Evolutionary conservation across 1,140 invertebrate species (phyloP).

Genomic region (Atta cephalotes): DNA sequence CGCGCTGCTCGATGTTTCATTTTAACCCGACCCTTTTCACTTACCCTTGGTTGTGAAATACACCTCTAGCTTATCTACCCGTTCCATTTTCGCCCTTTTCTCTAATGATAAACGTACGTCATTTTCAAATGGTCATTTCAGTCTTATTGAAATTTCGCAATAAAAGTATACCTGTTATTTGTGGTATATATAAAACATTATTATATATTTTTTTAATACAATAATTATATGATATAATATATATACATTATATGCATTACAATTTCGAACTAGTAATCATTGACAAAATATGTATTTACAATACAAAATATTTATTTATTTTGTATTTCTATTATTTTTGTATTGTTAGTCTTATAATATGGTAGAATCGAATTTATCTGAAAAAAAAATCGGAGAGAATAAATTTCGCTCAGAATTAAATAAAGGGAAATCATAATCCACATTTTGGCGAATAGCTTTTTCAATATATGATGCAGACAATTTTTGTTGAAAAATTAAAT

Average conservation of each 20-base stretch:
- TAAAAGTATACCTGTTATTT: conserved; percentile 8
- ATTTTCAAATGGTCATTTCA: conserved; percentile 14
- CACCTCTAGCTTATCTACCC: not conserved
- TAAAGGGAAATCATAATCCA: conserved; percentile 19
- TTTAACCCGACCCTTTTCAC: conserved; percentile 35
- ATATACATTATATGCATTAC: too few species aligned
- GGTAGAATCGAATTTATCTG: not conserved
- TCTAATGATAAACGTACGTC: conserved; percentile 14
- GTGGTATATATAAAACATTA: not conserved
- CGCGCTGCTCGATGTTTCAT: not conserved
- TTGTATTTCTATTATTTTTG: not conserved
- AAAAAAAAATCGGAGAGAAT: not conserved
- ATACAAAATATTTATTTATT: too few species aligned
- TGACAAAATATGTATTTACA: too few species aligned
- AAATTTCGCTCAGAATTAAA: conserved; percentile 12
- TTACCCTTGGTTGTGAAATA: conserved; percentile 5
- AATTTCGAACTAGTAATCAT: not conserved
- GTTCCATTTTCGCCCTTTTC: not conserved
- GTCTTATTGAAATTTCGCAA: not conserved
- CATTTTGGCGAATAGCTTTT: not conserved
- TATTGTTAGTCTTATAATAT: not conserved
- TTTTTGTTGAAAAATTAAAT: conserved; percentile 24
- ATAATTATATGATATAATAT: not conserved
- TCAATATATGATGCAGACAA: not conserved
- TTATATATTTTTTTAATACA: not conserved